Conservation (phyloP, 2,797 vertebrate genomes). For the Poeciliopsis infans region DNA sequence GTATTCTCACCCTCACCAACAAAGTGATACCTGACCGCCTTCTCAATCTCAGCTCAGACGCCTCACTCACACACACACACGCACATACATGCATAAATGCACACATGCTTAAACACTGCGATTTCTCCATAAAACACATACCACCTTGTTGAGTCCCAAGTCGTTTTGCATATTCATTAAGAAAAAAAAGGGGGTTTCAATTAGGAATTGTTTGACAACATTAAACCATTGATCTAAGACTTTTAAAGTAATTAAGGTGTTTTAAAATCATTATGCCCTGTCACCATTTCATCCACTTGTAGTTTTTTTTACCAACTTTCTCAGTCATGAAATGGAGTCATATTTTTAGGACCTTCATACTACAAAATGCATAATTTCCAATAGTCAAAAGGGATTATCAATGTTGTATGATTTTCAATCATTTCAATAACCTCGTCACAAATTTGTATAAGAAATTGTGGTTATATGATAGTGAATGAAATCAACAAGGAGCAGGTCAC, state of each 20-base stretch:
- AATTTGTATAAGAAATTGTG: background rate
- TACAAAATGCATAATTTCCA: background rate
- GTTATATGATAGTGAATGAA: background rate
- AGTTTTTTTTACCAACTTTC: background rate
- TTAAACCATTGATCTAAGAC: background rate
- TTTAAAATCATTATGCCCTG: background rate
- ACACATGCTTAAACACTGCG: constrained; percentile 9
- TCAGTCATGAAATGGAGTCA: background rate
- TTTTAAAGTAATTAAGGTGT: background rate
- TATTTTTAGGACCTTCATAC: background rate
- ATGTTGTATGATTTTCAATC: background rate
- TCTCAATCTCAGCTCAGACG: constrained; percentile 23
- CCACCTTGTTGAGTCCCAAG: constrained; percentile 30
- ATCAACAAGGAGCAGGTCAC: background rate
- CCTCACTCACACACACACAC: constrained; percentile 12
- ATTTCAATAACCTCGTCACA: background rate
- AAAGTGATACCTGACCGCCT: constrained; percentile 39
- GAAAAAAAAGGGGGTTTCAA: background rate
- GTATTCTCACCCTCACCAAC: constrained; percentile 50
- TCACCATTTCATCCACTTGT: background rate
- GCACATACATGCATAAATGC: background rate
- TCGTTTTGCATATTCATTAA: background rate
- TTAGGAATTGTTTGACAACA: background rate
- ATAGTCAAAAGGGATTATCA: background rate
- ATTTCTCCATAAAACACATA: constrained; percentile 37